Conservation (phyloP, 1,140 invertebrate species). For the Bombus consobrinus region DNA sequence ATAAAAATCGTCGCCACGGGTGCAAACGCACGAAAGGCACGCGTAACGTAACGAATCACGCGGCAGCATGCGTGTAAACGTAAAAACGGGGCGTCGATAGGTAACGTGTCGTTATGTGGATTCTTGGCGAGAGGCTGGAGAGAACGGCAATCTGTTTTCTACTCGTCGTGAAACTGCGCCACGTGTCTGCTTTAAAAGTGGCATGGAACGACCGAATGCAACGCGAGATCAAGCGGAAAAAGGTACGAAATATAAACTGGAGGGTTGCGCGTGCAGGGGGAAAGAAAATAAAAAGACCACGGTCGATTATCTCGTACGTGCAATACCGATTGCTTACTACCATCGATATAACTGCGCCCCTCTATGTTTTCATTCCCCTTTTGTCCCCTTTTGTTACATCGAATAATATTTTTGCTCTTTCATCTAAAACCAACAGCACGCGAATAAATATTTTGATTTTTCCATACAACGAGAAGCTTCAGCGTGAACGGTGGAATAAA, state of each 20-base stretch:
- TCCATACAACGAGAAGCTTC: not conserved
- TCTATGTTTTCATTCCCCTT: not conserved
- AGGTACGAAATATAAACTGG: not conserved
- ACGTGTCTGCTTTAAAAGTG: not conserved
- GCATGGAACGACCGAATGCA: not conserved
- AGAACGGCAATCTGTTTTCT: not conserved
- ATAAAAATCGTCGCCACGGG: not conserved
- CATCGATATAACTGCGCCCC: not conserved
- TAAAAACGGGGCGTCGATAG: not conserved
- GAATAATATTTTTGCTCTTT: not conserved
- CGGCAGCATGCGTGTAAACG: not conserved
- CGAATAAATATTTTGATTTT: not conserved
- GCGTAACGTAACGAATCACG: not conserved
- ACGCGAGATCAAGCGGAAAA: conserved; percentile 4
- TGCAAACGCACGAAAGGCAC: not conserved
- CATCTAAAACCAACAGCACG: not conserved
- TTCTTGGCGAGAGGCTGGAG: not conserved
- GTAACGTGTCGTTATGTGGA: conserved; percentile 4
- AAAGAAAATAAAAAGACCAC: not conserved
- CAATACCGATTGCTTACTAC: not conserved
- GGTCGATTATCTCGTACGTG: not conserved
- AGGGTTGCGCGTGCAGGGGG: not conserved
- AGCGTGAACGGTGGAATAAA: not conserved
- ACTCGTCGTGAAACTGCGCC: not conserved
- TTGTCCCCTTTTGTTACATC: not conserved